Percentiles rank a stretch among this genome's conserved stretches.
These are phyloP conservation scores for Leptoclinus maculatus DNA, from an alignment of 2,797 vertebrate genomes.

Conservation along the genomic window DNA sequence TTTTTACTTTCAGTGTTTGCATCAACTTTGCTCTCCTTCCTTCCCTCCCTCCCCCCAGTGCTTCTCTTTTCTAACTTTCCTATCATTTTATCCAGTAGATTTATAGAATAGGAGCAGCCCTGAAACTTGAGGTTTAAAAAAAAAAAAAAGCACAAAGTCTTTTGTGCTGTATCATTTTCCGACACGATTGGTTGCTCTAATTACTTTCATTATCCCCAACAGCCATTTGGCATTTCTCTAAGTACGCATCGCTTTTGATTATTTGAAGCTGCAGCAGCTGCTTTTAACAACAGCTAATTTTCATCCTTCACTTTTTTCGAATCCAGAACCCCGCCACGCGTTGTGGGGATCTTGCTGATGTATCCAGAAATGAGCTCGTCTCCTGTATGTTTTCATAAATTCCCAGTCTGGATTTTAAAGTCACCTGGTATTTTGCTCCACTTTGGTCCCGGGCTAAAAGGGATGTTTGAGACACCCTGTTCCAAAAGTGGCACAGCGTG, in stretches of 20 bases:
- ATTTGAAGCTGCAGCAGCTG: neutral
- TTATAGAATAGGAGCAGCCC: neutral
- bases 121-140: neutral
- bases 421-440: conserved; percentile 11
- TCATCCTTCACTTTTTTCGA: neutral
- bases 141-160: neutral
- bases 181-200: conserved; percentile 24
- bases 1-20: conserved; percentile 21
- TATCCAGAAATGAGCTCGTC: neutral
- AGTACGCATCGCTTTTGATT: conserved; percentile 8
- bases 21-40: neutral
- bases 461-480: conserved; percentile 9
- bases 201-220: conserved; percentile 28
- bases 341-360: neutral
- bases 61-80: neutral
- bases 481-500: conserved; percentile 30
- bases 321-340: conserved; percentile 11
- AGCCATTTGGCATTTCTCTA: conserved; percentile 20
- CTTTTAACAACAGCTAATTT: neutral
- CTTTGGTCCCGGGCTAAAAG: conserved; percentile 27
- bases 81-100: neutral
- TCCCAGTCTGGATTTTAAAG: conserved; percentile 27
- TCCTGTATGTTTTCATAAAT: conserved; percentile 15
- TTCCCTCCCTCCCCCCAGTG: neutral
- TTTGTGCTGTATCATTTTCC: conserved; percentile 24